Base-by-base conservation (phyloP, 2,888 invertebrate genomes). In the Tetrapedia diversipes region DNA sequence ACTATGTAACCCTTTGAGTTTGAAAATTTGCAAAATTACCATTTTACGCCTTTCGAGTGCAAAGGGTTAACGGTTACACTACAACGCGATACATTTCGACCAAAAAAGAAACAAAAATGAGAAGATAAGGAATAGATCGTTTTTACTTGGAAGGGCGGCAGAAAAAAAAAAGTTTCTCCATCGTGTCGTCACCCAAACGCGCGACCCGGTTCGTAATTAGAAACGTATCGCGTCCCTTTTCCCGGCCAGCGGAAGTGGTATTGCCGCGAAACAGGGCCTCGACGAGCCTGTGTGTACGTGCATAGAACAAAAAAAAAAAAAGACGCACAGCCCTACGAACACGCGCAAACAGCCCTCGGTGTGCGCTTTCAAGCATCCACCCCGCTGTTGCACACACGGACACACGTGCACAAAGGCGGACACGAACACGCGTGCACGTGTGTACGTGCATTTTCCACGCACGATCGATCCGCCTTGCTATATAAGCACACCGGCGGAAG, bases 381-480 rank as follows among this genome's bases (percentile, higher is more conserved):
- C 32, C 27, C 19, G 1, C 22, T 32, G 60, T 32, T 45, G 56
- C 22, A 22, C 34, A 24, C 45, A 32, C 11, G 22, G 10, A 16
- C 16, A 10, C 22, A 57, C 39, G 37, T 49, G 49, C 41, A 57
- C 41, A 57, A 10, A 27, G 11, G 11, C 19, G n/a, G 61, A 65
- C 63, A 63, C 34, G 53, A 32, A 65, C 45, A n/a, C n/a, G n/a
- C n/a, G n/a, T n/a, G n/a, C n/a, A n/a, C n/a, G n/a, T n/a, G n/a
- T n/a, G n/a, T n/a, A n/a, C n/a, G n/a, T n/a, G n/a, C n/a, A 54
- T 49, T 57, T 45, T 27, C 27, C 45, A 73, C 80, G 80, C 79
- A 80, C 79, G 79, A 82, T 83, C 80, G 83, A 83, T 83, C 66
- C 71, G 47, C 60, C 65, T 66, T 75, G 68, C 65, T 10, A 64